phyloP scores from a whole-genome alignment of 2,113 vertebrate genomes.

The Illadopsis cleaveri region DNA sequence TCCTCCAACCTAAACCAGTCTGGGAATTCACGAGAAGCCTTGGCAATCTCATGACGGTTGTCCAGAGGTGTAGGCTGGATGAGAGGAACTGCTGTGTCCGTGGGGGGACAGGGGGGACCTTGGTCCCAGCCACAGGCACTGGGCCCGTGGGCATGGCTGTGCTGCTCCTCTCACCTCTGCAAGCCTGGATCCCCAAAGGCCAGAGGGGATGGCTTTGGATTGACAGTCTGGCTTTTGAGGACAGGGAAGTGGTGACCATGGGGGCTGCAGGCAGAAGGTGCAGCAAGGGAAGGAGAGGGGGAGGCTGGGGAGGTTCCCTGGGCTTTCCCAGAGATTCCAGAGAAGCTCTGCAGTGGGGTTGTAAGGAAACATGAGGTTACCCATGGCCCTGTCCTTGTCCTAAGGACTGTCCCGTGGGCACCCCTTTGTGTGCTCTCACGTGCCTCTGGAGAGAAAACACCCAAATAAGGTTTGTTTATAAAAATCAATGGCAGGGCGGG shows the following conservation, averaged over 20 bases:
- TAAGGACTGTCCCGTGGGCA: too few species aligned
- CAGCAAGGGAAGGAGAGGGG: background rate
- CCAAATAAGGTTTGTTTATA: background rate
- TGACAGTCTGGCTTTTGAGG: background rate
- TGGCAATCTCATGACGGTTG: background rate
- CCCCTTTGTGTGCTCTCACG: accelerated
- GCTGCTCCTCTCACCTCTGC: background rate
- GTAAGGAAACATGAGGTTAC: background rate
- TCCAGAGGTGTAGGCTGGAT: background rate
- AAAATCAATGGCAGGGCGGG: background rate
- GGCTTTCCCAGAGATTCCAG: background rate
- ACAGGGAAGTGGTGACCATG: background rate
- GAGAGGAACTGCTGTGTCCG: background rate
- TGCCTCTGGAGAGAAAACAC: background rate
- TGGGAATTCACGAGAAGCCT: background rate
- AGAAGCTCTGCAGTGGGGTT: background rate
- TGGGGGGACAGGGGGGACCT: background rate
- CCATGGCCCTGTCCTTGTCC: background rate
- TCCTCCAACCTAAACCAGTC: background rate
- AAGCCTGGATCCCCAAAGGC: background rate
- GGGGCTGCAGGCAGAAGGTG: background rate
- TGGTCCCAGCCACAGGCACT: background rate
- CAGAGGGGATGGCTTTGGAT: background rate
- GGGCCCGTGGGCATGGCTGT: background rate
- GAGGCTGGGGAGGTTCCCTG: background rate